Conservation (phyloP, 2,888 invertebrate genomes). For the Acronicta alni region DNA sequence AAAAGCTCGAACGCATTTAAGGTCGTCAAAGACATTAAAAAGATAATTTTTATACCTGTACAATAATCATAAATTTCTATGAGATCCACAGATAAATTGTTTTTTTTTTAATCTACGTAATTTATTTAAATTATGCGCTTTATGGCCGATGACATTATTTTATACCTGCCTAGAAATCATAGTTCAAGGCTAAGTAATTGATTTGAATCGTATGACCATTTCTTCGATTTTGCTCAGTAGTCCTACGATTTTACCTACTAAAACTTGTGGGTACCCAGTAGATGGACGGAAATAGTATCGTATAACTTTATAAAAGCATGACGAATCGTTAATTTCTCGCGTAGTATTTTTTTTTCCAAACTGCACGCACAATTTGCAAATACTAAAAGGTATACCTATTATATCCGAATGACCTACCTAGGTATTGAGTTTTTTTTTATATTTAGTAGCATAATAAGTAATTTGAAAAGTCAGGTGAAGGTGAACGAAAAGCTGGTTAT, state of each 20-base stretch:
- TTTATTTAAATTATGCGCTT: constrained; percentile 38
- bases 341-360: constrained; percentile 17
- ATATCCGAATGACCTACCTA: too few relatives aligned
- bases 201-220: constrained; percentile 26
- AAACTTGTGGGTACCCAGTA: constrained; percentile 3
- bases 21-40: constrained; percentile 70
- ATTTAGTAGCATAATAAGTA: background rate
- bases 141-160: constrained; percentile 19
- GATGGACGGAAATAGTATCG: constrained; percentile 17
- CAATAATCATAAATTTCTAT: constrained; percentile 50
- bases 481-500: background rate
- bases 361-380: constrained; percentile 2
- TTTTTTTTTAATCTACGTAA: constrained; percentile 23
- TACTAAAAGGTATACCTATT: constrained; percentile 18
- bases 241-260: too few relatives aligned
- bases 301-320: constrained; percentile 34
- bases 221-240: constrained; percentile 15
- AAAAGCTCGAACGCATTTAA: constrained; percentile 81
- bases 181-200: constrained; percentile 35
- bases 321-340: constrained; percentile 28
- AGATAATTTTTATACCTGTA: constrained; percentile 61
- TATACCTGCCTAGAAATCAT: constrained; percentile 31
- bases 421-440: too few relatives aligned
- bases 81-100: constrained; percentile 34
- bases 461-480: background rate